Percentiles rank a stretch among this genome's conserved stretches.
These are phyloP conservation scores for Cyanistes caeruleus DNA, from an alignment of 2,113 vertebrate species.

Conservation along the genomic window DNA sequence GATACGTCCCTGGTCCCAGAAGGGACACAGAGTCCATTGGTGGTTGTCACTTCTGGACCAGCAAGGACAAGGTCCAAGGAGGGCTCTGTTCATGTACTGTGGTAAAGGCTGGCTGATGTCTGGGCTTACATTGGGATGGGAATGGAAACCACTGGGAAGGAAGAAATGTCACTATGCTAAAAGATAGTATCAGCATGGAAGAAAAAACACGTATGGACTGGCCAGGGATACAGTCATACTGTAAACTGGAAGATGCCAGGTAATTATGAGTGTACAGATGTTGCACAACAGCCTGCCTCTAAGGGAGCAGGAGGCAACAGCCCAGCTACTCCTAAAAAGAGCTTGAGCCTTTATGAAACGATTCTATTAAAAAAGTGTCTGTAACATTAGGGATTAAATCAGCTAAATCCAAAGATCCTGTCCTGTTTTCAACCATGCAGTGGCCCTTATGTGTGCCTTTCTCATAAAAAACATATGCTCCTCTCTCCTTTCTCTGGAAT, in stretches of 20 bases:
- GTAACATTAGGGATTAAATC: not conserved
- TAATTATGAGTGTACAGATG: not conserved
- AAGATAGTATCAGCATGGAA: not conserved
- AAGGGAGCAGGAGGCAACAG: not conserved
- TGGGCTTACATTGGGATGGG: not conserved
- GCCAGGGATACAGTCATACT: not conserved
- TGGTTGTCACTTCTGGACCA: not conserved
- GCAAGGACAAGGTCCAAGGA: not conserved
- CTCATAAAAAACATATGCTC: not conserved
- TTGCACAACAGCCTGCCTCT: not conserved
- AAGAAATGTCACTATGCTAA: not conserved
- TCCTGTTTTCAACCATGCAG: not conserved
- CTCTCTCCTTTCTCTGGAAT: not conserved
- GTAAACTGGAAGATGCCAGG: not conserved
- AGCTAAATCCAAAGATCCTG: conserved; percentile 20
- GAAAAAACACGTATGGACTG: not conserved
- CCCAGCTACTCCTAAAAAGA: not conserved
- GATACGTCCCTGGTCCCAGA: not conserved
- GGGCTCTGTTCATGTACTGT: fast-evolving
- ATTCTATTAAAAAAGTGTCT: not conserved
- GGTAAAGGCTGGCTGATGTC: not conserved
- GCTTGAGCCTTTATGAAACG: not conserved
- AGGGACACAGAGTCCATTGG: not conserved
- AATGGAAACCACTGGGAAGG: not conserved
- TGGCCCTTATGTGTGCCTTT: not conserved